Base-by-base conservation (phyloP, 2,888 invertebrate species). In the Luffia ferchaultella region DNA sequence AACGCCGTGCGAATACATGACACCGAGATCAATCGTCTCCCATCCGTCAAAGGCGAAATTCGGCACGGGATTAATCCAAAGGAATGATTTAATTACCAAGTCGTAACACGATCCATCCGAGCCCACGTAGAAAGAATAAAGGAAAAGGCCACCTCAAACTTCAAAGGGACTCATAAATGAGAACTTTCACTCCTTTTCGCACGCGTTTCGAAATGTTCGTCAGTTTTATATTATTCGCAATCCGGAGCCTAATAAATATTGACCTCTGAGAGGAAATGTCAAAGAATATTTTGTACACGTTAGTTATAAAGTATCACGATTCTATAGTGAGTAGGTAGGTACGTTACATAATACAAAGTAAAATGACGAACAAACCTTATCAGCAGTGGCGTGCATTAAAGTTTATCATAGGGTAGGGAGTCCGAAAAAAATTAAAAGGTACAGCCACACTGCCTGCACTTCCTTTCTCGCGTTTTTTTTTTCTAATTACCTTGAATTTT, bases 21-120 rank as follows among this genome's bases (percentile, higher is more conserved):
- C 30, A 30, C 30, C 30, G 30, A n/a, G 30, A 30, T 30, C 30
- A 30, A 30, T 30, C 30, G 16, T 3, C 43, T 3, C 17, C 3
- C 7, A n/a, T 40, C 40, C 40, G 40, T 40, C 40, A 40, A 40
- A 40, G 40, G 40, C 7, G 40, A 40, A 3, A n/a, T n/a, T 42
- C 43, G 43, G n/a, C 43, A n/a, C n/a, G 43, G 15, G 43, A 70
- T 73, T 73, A 73, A 72, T 73, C 70, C 72, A 61, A 63, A 70
- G 70, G 68, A 70, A 72, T 73, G 70, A 74, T 75, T 75, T 75
- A 74, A 75, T 74, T 74, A 73, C 68, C 63, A 66, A 70, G 67
- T 67, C 70, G 67, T 67, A 72, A 72, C 71, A 68, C 68, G 74
- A 74, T 62, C 67, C 50, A 16, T 42, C 18, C 18, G 18, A 18